These are phyloP conservation scores for Pseudomyrmex concolor DNA, from an alignment of 1,140 invertebrate genomes.

Conservation along the genomic window DNA sequence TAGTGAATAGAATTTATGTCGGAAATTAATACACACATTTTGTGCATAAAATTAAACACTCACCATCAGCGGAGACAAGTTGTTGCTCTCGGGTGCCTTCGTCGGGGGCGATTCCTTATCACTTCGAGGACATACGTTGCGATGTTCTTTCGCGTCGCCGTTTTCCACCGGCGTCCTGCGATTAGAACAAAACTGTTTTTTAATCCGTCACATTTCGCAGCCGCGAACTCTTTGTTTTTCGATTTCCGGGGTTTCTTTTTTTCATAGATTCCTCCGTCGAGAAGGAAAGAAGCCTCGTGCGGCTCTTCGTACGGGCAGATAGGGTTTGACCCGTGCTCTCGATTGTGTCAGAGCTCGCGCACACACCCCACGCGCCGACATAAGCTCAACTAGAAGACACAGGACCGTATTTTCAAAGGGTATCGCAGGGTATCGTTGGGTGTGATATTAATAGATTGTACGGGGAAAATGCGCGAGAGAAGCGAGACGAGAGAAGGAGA, in stretches of 20 bases:
- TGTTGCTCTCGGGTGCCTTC: slow-evolving; percentile 65
- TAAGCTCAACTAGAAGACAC: slow-evolving; percentile 39
- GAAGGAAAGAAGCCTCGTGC: slow-evolving; percentile 4
- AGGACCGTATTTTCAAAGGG: slow-evolving; percentile 72
- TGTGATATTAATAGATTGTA: slow-evolving; percentile 66
- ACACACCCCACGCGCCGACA: slow-evolving; percentile 79
- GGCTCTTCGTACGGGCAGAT: slow-evolving; percentile 57
- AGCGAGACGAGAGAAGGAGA: not conserved
- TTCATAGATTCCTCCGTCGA: not conserved
- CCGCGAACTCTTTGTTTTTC: not conserved
- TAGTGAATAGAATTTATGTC: not conserved
- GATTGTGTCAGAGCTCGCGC: slow-evolving; percentile 74
- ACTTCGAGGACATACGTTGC: slow-evolving; percentile 61
- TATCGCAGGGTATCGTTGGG: slow-evolving; percentile 28
- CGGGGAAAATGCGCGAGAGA: not conserved
- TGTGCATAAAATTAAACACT: slow-evolving; percentile 28
- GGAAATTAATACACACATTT: too few species aligned
- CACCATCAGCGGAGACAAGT: slow-evolving; percentile 71
- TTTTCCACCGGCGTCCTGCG: slow-evolving; percentile 69
- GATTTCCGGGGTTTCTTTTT: not conserved
- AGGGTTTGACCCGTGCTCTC: slow-evolving; percentile 70
- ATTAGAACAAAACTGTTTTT: slow-evolving; percentile 47
- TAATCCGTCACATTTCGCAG: slow-evolving; percentile 20
- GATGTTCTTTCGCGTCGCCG: slow-evolving; percentile 61
- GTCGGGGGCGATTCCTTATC: slow-evolving; percentile 48